Percentiles rank a stretch among this genome's conserved stretches.
These are phyloP conservation scores for Glaucomys volans DNA, from an alignment of 2,113 vertebrate species.

Conservation along the genomic window DNA sequence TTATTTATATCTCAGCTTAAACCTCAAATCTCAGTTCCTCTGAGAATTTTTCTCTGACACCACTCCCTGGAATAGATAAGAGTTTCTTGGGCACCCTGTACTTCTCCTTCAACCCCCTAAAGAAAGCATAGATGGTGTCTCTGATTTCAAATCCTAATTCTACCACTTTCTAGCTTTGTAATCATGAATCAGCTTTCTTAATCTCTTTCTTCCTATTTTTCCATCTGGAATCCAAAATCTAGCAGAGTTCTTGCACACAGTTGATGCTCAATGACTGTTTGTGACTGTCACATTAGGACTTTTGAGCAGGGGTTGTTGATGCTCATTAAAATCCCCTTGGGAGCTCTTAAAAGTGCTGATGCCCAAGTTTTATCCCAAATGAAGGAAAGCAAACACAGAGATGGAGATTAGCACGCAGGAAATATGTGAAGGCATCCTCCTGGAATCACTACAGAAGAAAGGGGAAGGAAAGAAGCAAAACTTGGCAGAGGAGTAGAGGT, in stretches of 20 bases:
- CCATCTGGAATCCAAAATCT: background rate
- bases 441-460: no score
- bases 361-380: background rate
- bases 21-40: background rate
- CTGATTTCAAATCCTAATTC: background rate
- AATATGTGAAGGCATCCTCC: background rate
- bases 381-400: background rate
- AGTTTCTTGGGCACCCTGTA: background rate
- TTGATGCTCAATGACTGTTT: background rate
- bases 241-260: background rate
- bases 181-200: background rate
- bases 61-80: background rate
- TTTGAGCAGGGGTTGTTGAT: background rate
- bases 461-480: background rate
- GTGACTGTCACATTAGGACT: background rate
- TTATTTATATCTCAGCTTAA: background rate
- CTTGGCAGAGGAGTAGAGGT: no score
- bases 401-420: background rate
- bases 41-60: background rate
- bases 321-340: background rate
- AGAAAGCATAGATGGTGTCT: background rate
- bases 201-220: slow-evolving; percentile 31
- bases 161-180: background rate
- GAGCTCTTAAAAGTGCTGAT: background rate
- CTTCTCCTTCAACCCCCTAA: background rate